Evolutionary conservation across 1,140 invertebrate species (phyloP), one percentile per base, ranked within the genome.

Genomic region (Caenorhabditis remanei): DNA sequence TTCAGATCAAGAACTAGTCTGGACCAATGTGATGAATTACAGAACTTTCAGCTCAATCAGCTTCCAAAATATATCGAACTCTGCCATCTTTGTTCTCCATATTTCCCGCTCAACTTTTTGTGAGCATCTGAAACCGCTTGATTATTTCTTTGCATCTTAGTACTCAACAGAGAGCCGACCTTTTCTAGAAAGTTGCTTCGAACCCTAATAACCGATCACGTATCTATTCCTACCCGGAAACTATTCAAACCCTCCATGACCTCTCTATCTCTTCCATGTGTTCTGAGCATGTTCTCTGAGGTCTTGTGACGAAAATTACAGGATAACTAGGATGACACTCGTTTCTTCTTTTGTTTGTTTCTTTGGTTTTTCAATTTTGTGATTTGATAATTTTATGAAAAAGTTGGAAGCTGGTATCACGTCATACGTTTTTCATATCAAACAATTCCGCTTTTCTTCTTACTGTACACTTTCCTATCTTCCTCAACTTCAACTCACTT

Each of bases 271-370:
- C 61, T 11, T 32, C 9, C 61, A 63, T 63, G 61, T 63, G 61
- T 63, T 58, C n/a, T 58, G 56, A 3, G 56, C 7, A 63, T 32
- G 61, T 63, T 63, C 61, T 63, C n/a, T 63, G 61, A 32, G 9
- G 61, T 63, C 61, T 63, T 40, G 9, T 63, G 61, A 63, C 61
- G 24, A 11, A 21, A 32, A 19, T n/a, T 4, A 24, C n/a, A 63
- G 21, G 13, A 63, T 19, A 11, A 40, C 24, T 32, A 19, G 61
- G 61, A 40, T 63, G 50, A 11, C 16, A 8, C 61, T 11, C 21
- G 32, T 63, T 32, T 19, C 13, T 21, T n/a, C 56, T 32, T 63
- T 63, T 63, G 61, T 63, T 63, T 63, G 61, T 63, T 63, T 40
- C 61, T 63, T 63, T 63, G 61, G 24, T 7, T 32, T 63, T 14